Evolutionary conservation across 1,140 invertebrate genomes (phyloP).

Genomic region (Drosophila ohnishii): DNA sequence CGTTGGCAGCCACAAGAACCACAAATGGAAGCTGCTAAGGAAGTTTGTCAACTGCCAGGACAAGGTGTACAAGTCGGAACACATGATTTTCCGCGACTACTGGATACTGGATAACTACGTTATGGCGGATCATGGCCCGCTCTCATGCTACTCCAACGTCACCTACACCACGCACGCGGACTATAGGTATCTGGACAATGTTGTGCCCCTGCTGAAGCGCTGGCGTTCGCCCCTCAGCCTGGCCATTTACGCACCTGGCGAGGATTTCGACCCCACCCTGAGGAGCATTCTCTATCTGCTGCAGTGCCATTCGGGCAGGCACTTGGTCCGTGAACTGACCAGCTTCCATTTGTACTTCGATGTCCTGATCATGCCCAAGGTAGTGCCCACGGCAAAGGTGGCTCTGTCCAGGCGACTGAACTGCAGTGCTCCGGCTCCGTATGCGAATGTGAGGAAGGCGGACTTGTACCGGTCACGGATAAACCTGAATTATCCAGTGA

Average conservation of each 20-base stretch:
- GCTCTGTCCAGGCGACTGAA: slow-evolving; percentile 85
- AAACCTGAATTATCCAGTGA: slow-evolving; percentile 92
- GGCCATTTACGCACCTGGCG: slow-evolving; percentile 89
- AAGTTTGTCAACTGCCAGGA: slow-evolving; percentile 85
- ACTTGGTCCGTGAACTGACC: slow-evolving; percentile 88
- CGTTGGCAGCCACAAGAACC: neutral
- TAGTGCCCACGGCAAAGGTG: slow-evolving; percentile 85
- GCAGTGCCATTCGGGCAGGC: slow-evolving; percentile 85
- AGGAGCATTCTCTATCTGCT: slow-evolving; percentile 87
- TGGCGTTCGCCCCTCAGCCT: slow-evolving; percentile 88
- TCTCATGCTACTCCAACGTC: slow-evolving; percentile 90
- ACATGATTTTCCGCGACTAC: slow-evolving; percentile 89
- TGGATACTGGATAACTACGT: slow-evolving; percentile 95
- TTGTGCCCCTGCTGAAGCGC: slow-evolving; percentile 90
- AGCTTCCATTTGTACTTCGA: slow-evolving; percentile 94
- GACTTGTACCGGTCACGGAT: slow-evolving; percentile 90
- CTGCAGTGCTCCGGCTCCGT: slow-evolving; percentile 87
- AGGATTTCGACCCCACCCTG: slow-evolving; percentile 86
- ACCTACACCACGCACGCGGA: slow-evolving; percentile 96
- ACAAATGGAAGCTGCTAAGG: neutral
- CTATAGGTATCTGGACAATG: slow-evolving; percentile 94
- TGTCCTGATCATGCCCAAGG: slow-evolving; percentile 89
- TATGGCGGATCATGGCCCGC: slow-evolving; percentile 84
- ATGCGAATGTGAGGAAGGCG: slow-evolving; percentile 85
- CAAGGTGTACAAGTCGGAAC: slow-evolving; percentile 84